A percentile compares a stretch with the other conserved stretches of the same genome.
These are phyloP conservation scores for Clunio marinus DNA, from an alignment of 2,888 invertebrate species.

Conservation along the genomic window DNA sequence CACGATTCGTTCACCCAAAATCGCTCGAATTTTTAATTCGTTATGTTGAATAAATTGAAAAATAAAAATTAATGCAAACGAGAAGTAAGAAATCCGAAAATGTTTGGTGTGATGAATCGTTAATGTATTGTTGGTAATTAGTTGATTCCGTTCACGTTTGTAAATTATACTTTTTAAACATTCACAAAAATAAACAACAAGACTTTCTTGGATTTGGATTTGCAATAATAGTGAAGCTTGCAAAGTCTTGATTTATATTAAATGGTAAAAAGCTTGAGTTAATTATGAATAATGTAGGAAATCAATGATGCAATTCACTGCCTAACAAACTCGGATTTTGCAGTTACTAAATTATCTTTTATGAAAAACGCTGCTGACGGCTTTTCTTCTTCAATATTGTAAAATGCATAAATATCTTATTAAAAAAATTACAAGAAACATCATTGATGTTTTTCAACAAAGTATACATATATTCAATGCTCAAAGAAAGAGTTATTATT, in stretches of 20 bases:
- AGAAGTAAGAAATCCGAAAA: background rate
- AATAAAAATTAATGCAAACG: background rate
- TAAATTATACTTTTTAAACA: background rate
- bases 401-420: too few species aligned
- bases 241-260: background rate
- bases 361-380: too few species aligned
- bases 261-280: background rate
- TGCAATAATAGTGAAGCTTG: background rate
- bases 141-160: background rate
- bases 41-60: background rate
- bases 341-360: slow-evolving; percentile 9
- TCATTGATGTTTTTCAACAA: too few species aligned
- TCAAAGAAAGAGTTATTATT: too few species aligned
- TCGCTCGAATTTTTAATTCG: background rate
- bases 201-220: background rate
- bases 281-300: slow-evolving; percentile 1
- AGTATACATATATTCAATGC: too few species aligned
- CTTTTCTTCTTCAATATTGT: slow-evolving; percentile 3
- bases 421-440: too few species aligned
- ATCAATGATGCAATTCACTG: slow-evolving; percentile 8
- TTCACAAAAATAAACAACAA: background rate
- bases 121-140: background rate
- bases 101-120: background rate
- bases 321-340: background rate
- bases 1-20: background rate